Percentiles rank a stretch among this genome's conserved stretches.
These are phyloP conservation scores for Phaethornis superciliosus DNA, from an alignment of 2,113 vertebrate genomes.

Conservation along the genomic window DNA sequence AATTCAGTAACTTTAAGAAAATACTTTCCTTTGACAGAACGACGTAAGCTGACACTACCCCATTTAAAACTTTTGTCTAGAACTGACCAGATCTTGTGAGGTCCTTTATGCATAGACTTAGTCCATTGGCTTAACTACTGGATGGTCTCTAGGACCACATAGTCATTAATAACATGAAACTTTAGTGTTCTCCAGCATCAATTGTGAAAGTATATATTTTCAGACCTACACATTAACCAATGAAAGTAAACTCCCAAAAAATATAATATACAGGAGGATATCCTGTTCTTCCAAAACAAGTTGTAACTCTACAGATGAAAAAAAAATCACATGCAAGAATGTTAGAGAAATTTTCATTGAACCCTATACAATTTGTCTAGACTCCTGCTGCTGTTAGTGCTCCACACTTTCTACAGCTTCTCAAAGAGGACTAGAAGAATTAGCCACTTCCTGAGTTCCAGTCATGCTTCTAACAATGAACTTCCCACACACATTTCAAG, in stretches of 20 bases:
- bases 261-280: background rate
- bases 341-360: background rate
- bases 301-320: background rate
- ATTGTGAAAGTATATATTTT: background rate
- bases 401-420: background rate
- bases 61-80: background rate
- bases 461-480: background rate
- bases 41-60: background rate
- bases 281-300: background rate
- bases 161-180: background rate
- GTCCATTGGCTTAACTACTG: background rate
- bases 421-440: background rate
- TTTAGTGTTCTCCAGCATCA: background rate
- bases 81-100: background rate
- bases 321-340: background rate
- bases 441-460: conserved; percentile 10
- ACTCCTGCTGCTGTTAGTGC: background rate
- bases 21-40: background rate
- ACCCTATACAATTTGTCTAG: background rate
- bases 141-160: background rate
- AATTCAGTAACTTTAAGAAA: background rate
- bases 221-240: background rate
- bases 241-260: background rate
- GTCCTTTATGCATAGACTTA: background rate
- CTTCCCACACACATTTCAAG: background rate